A percentile compares a stretch with the other conserved stretches of the same genome.
phyloP scores from a whole-genome alignment of 1,140 invertebrate species.

The Odontomachus brunneus region DNA sequence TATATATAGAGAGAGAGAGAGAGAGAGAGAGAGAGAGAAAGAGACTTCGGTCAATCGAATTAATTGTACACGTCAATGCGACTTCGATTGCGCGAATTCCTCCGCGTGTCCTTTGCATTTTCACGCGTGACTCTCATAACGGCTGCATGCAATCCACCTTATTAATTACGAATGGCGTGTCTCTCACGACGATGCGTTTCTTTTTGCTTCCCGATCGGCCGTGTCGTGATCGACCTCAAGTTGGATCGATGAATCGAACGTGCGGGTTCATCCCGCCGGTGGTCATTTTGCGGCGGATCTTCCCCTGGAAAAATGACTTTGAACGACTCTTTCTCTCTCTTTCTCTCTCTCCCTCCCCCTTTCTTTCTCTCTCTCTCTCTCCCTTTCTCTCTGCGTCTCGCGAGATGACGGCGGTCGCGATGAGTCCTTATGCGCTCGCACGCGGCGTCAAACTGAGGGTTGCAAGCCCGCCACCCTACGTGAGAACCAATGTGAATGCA shows the following conservation, averaged over 20 bases:
- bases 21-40: too few species aligned
- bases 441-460: conserved; percentile 83
- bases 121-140: background rate
- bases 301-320: conserved; percentile 38
- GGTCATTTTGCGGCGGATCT: conserved; percentile 57
- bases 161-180: background rate
- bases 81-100: background rate
- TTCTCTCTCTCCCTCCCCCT: too few species aligned
- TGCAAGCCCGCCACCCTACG: conserved; percentile 61
- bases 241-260: conserved; percentile 63
- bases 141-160: conserved; percentile 29
- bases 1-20: too few species aligned
- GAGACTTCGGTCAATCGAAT: conserved; percentile 19
- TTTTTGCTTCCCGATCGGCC: conserved; percentile 15
- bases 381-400: conserved; percentile 4
- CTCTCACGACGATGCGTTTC: conserved; percentile 1
- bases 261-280: conserved; percentile 54
- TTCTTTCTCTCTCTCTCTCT: too few species aligned
- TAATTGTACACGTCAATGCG: conserved; percentile 6
- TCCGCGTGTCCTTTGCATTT: background rate
- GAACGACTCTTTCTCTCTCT: too few species aligned
- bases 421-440: conserved; percentile 78
- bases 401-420: conserved; percentile 51
- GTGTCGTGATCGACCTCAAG: conserved; percentile 41
- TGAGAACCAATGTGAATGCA: conserved; percentile 32